Evolutionary conservation across 2,797 vertebrate genomes (phyloP).

Genomic region (Bradypodion pumilum): DNA sequence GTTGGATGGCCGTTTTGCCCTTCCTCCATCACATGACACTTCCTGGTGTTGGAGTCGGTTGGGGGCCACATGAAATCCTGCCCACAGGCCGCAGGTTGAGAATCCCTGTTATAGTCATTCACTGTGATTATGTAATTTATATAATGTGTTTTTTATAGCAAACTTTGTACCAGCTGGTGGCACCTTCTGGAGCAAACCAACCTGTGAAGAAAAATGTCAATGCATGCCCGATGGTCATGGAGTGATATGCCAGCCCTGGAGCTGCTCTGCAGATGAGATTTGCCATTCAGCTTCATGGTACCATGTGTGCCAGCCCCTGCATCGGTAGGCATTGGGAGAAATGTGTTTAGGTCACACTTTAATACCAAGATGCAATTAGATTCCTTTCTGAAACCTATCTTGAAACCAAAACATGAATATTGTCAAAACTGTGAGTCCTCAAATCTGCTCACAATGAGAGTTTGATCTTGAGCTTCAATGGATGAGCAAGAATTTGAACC

Average conservation of each 20-base stretch:
- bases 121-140: not conserved
- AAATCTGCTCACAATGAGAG: no score
- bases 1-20: no score
- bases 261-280: constrained; percentile 66
- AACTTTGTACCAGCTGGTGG: constrained; percentile 13
- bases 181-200: constrained; percentile 70
- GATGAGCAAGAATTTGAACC: no score
- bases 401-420: not conserved
- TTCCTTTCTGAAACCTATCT: not conserved
- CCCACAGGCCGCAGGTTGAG: no score
- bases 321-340: not conserved
- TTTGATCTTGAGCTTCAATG: no score
- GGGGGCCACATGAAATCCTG: no score
- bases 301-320: constrained; percentile 61
- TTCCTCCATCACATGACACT: no score
- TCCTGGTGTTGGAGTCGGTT: no score
- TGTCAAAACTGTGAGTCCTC: no score
- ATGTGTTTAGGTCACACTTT: not conserved
- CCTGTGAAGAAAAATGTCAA: constrained; percentile 66
- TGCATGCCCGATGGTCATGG: constrained; percentile 47
- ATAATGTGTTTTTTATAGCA: constrained; percentile 24
- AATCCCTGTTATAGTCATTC: no score
- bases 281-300: constrained; percentile 50
- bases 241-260: constrained; percentile 57
- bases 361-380: not conserved